Evolutionary conservation across 53 echinoderm and acorn worm genomes (phyloP), one percentile per base, ranked within the genome.

Genomic region (Antedon mediterranea): DNA sequence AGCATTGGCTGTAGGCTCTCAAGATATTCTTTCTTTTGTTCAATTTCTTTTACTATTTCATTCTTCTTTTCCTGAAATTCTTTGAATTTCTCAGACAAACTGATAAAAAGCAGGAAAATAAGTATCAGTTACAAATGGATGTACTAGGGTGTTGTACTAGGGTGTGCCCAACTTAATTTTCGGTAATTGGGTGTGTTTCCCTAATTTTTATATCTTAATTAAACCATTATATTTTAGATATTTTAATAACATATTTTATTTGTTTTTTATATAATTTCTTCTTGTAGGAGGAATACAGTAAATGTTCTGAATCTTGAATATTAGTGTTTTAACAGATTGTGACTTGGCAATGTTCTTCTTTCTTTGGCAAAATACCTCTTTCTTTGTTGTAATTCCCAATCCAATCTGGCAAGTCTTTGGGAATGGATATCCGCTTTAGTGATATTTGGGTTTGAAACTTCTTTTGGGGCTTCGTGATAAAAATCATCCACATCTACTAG

Each of bases 381-480:
- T 34, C 97, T 81, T 75, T 91, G 95, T 78, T 95, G 90, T 31
- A 91, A 83, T 70, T 92, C 97, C 97, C 97, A 95, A 77, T 95
- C 97, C 41, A 95, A 86, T 71, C 91, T 85, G 20, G 97, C 97
- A 18, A 95, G 79, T 43, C 89, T 77, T 71, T 81, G 91, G 43
- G 91, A 89, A 80, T 95, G 95, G 11, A 78, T 81, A 74, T 92
- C 82, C 32, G 84, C 80, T 73, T 89, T 89, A 43, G 97, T 95
- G 33, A 72, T 44, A 3, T 81, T 76, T 20, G 97, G 89, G 42
- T 85, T 85, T 0, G 91, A 81, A 71, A 95, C 92, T 31, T 92
- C 89, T 27, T 81, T 32, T 0, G 97, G 97, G 42, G 91, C 97
- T 43, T 95, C 97, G 28, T 77, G 77, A 78, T 89, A 95, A 84